Evolutionary conservation across 2,888 invertebrate species (phyloP).

Genomic region (Sarcophaga variegata): DNA sequence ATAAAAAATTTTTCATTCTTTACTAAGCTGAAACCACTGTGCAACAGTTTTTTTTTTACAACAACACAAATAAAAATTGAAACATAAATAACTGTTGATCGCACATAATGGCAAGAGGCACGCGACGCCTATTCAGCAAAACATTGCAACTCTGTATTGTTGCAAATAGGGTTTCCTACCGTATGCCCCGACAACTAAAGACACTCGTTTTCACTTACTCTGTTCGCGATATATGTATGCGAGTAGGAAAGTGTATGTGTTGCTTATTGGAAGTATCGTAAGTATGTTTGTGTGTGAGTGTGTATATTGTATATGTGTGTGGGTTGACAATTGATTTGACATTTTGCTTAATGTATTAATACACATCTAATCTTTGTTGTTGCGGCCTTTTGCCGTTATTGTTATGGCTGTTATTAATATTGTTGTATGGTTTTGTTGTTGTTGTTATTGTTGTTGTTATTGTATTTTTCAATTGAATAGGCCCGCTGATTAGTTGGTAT

Average conservation of each 20-base stretch:
- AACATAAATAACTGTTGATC: slow-evolving; percentile 9
- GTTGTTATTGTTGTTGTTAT: slow-evolving; percentile 36
- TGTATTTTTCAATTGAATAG: slow-evolving; percentile 64
- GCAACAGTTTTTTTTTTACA: not conserved
- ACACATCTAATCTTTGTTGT: slow-evolving; percentile 64
- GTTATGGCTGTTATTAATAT: slow-evolving; percentile 9
- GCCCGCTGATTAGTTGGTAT: slow-evolving; percentile 68
- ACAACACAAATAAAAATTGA: slow-evolving; percentile 37
- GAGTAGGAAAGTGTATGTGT: too few species aligned
- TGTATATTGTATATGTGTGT: slow-evolving; percentile 38
- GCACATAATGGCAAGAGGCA: slow-evolving; percentile 43
- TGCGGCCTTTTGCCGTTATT: slow-evolving; percentile 50
- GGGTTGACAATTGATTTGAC: slow-evolving; percentile 72
- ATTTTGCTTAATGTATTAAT: slow-evolving; percentile 69
- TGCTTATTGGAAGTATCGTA: too few species aligned
- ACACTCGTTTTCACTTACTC: too few species aligned
- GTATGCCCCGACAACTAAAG: too few species aligned
- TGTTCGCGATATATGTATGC: too few species aligned
- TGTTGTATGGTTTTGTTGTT: not conserved
- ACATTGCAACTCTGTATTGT: not conserved
- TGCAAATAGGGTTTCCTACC: not conserved
- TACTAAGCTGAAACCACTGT: not conserved
- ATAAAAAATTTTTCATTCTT: not conserved
- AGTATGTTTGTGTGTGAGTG: not conserved
- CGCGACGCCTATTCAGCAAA: slow-evolving; percentile 49